Percentiles rank a stretch among this genome's conserved stretches.
These are phyloP conservation scores for Pelochelys cantorii DNA, from an alignment of 2,797 vertebrate species.

Conservation along the genomic window DNA sequence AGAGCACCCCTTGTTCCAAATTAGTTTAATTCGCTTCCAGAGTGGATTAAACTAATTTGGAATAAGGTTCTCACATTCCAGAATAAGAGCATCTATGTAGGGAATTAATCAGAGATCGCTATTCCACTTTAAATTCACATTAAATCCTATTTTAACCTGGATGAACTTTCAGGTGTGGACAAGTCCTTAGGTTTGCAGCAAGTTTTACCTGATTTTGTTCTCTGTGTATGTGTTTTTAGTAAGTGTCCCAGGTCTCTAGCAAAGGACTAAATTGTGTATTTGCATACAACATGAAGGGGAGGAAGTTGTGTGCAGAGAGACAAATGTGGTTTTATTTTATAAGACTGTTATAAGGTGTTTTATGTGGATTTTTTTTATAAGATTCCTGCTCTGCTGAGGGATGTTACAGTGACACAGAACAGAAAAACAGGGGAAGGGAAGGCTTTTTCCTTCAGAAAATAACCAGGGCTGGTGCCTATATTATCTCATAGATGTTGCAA, in stretches of 20 bases:
- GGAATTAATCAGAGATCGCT: too few species aligned
- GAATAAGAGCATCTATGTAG: too few species aligned
- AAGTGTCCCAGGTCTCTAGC: too few species aligned
- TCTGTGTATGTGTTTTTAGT: too few species aligned
- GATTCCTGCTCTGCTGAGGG: background rate
- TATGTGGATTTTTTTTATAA: background rate
- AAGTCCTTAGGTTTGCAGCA: background rate
- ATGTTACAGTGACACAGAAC: background rate
- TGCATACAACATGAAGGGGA: background rate
- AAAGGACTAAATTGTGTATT: background rate
- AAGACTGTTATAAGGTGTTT: too few species aligned
- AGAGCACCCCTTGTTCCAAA: background rate
- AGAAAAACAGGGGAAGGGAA: background rate
- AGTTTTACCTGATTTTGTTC: background rate
- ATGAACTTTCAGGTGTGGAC: background rate
- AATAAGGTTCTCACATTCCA: too few species aligned
- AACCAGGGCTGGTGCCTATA: background rate
- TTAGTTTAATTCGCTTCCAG: background rate
- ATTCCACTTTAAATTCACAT: too few species aligned
- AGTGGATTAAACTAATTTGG: too few species aligned
- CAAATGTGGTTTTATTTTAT: background rate
- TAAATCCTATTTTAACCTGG: too few species aligned
- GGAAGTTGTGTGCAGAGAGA: background rate
- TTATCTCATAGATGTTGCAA: background rate
- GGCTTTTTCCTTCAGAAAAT: background rate